These are phyloP conservation scores for Elysia crispata DNA, from an alignment of 2,888 invertebrate species.

Conservation along the genomic window DNA sequence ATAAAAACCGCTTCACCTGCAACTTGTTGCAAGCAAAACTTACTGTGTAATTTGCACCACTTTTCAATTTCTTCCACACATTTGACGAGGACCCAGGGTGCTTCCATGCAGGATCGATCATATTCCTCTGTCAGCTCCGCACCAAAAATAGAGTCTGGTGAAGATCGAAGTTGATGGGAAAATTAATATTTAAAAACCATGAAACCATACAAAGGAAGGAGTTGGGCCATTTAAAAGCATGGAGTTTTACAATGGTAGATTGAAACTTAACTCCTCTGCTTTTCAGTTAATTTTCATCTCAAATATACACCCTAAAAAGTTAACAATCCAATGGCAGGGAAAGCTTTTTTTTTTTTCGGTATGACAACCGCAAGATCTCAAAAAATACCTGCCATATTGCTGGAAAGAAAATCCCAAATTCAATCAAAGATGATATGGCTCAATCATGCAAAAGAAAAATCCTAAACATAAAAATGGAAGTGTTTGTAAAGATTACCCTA, in stretches of 20 bases:
- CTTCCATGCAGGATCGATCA: conserved; percentile 80
- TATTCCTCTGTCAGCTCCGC: conserved; percentile 83
- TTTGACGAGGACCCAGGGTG: conserved; percentile 82
- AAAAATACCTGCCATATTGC: not conserved
- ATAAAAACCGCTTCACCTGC: no score
- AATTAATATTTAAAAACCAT: not conserved
- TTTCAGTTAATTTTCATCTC: no score
- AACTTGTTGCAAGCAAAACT: conserved; percentile 41
- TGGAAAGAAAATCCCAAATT: not conserved
- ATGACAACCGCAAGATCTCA: not conserved
- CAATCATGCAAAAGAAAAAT: no score
- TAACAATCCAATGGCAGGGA: not conserved
- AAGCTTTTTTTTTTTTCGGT: not conserved
- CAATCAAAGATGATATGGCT: no score
- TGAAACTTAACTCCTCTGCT: no score
- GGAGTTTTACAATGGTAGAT: no score
- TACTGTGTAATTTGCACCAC: conserved; percentile 69
- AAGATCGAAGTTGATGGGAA: not conserved
- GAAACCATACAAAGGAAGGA: no score
- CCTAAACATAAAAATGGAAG: no score
- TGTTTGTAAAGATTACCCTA: no score
- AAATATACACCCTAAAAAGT: not conserved
- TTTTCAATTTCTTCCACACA: conserved; percentile 83
- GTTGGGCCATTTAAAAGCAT: no score
- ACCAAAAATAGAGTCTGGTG: conserved; percentile 81